Evolutionary conservation across 2,797 vertebrate species (phyloP), one percentile per base, ranked within the genome.

Genomic region (Pampus argenteus): DNA sequence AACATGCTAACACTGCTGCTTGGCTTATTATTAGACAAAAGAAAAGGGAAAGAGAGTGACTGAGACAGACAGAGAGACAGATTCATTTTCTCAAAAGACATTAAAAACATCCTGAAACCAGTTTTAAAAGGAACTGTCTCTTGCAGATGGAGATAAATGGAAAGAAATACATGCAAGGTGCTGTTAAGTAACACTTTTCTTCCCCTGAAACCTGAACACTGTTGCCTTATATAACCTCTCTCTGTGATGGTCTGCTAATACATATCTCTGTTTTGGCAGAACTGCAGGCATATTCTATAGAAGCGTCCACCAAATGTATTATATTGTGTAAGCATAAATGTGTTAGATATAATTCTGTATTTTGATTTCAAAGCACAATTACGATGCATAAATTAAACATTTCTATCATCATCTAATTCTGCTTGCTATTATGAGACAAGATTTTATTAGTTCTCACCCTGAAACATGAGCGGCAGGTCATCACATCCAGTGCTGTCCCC

Each of bases 391-490:
- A 26, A 47, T 25, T 51, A 59, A 28, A 18, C 8, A 4, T 50
- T 62, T 49, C 18, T 59, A 14, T 36, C 5, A 20, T 34, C 17
- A 25, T 40, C 5, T 42, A 6, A 56, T 62, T 31, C 14, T 18
- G 34, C 28, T 23, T 36, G 28, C 40, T 15, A 38, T 26, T 52
- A 66, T 3, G 36, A 68, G 31, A 77, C 26, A 80, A 71, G 22
- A 56, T 4, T 14, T 38, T 0, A 2, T 40, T 42, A 65, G 15
- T 28, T 81, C 95, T 96, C 94, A 96, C 95, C 95, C 91, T 66
- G 5, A 95, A 93, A 82, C 95, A 96, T 51, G 81, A 15, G 0
- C 1, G 52, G 71, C 86, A 92, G 73, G 82, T 88, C 92, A 93
- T 92, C 74, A 90, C 66, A 49, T 93, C 87, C 78, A 92, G 52